These are phyloP conservation scores for Chrysoperla carnea DNA, from an alignment of 1,140 invertebrate species.

Conservation along the genomic window DNA sequence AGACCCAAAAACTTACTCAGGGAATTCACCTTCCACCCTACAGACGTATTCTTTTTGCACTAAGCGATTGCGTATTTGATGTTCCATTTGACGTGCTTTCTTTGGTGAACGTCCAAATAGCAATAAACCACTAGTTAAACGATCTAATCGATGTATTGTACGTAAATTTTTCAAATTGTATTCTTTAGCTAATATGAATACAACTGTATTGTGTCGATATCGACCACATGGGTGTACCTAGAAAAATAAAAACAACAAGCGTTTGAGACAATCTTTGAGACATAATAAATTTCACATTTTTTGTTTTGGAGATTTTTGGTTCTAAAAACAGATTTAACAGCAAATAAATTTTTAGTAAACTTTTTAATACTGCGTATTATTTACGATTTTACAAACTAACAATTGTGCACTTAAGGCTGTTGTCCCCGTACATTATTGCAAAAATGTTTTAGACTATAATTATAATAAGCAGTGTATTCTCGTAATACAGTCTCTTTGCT, in stretches of 20 bases:
- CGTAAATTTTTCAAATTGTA: constrained; percentile 84
- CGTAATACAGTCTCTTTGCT: too few species aligned
- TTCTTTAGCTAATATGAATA: constrained; percentile 93
- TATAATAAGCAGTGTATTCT: too few species aligned
- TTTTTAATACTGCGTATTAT: too few species aligned
- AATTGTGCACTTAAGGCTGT: too few species aligned
- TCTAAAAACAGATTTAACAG: too few species aligned
- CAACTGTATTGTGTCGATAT: constrained; percentile 90
- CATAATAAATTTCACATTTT: too few species aligned
- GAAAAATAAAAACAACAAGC: constrained; percentile 5
- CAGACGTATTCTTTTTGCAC: constrained; percentile 96
- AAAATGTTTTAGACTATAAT: too few species aligned
- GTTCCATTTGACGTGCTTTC: constrained; percentile 82
- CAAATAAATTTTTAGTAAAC: too few species aligned
- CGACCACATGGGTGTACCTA: constrained; percentile 93
- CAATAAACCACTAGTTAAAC: constrained; percentile 85
- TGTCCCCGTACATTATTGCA: too few species aligned
- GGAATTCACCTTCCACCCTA: constrained; percentile 90
- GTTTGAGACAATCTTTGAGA: too few species aligned
- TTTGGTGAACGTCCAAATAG: constrained; percentile 85
- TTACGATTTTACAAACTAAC: too few species aligned
- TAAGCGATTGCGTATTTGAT: constrained; percentile 79
- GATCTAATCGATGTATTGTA: constrained; percentile 80
- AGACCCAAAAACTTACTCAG: constrained; percentile 54
- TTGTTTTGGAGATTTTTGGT: too few species aligned